phyloP scores from a whole-genome alignment of 2,888 invertebrate species.

The Dasypolia templi region DNA sequence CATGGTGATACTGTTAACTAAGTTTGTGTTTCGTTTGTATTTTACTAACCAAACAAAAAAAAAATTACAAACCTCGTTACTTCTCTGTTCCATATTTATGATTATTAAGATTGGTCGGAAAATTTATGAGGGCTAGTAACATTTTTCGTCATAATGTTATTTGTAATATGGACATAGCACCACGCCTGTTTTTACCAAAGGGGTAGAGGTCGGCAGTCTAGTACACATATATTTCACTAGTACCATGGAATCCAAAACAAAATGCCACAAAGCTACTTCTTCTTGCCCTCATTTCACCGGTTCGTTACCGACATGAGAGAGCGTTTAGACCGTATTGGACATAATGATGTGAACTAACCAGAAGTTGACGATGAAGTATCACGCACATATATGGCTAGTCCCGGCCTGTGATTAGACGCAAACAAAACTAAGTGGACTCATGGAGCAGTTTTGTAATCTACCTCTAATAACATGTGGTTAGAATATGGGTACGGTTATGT shows the following conservation, averaged over 20 bases:
- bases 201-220: neutral
- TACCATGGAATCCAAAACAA: slow-evolving; percentile 2
- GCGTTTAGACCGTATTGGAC: slow-evolving; percentile 49
- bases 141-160: neutral
- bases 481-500: slow-evolving; percentile 19
- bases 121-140: neutral
- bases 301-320: slow-evolving; percentile 25
- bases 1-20: neutral
- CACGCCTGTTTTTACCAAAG: neutral
- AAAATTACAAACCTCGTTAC: neutral
- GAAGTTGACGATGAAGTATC: slow-evolving; percentile 46
- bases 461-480: slow-evolving; percentile 36
- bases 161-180: neutral
- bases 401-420: slow-evolving; percentile 43
- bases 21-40: slow-evolving; percentile 8
- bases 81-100: slow-evolving; percentile 5
- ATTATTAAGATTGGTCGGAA: slow-evolving; percentile 8
- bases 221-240: neutral
- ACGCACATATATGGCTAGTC: slow-evolving; percentile 52
- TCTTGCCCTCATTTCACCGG: slow-evolving; percentile 27
- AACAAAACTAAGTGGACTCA: slow-evolving; percentile 40
- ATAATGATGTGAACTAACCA: slow-evolving; percentile 54
- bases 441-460: slow-evolving; percentile 49
- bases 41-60: neutral
- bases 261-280: slow-evolving; percentile 9